Conservation (phyloP, 30 jellyfish, hydroid and myxozoan species). For the Turritopsis rubra region DNA sequence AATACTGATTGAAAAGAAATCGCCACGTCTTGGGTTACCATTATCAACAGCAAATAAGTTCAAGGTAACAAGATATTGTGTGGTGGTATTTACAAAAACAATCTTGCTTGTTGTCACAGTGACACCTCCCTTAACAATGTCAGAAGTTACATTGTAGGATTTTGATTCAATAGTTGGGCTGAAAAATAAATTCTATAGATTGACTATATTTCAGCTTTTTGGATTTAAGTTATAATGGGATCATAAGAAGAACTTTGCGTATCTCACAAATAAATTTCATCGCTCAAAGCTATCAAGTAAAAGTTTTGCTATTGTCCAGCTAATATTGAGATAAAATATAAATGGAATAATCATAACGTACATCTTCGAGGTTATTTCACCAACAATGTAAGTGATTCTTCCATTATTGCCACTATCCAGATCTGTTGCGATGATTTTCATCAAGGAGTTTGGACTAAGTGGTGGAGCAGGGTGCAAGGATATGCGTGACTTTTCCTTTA, state of each 20-base stretch:
- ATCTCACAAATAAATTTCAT: too few species aligned
- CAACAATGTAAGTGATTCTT: constrained; percentile 28
- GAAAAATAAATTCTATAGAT: too few species aligned
- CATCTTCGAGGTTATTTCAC: background rate
- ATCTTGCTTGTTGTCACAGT: constrained; percentile 25
- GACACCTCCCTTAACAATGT: constrained; percentile 22
- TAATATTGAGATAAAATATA: too few species aligned
- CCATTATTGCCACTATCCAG: constrained; percentile 74
- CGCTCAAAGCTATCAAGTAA: too few species aligned
- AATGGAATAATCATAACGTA: background rate
- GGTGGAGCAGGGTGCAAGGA: constrained; percentile 72
- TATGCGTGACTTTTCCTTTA: constrained; percentile 20
- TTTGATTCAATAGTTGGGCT: constrained; percentile 45
- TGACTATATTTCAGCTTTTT: too few species aligned
- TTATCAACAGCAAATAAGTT: constrained; percentile 62
- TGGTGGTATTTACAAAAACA: constrained; percentile 34
- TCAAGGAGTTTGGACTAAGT: constrained; percentile 37
- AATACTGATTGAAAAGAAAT: constrained; percentile 44
- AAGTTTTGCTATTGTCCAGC: too few species aligned
- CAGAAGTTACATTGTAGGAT: constrained; percentile 18
- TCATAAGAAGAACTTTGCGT: too few species aligned
- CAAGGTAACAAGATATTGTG: constrained; percentile 36
- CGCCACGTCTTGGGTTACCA: constrained; percentile 74
- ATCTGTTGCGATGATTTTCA: constrained; percentile 56
- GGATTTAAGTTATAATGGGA: too few species aligned